phyloP scores from a whole-genome alignment of 2,797 vertebrate genomes.

The Euthynnus affinis region DNA sequence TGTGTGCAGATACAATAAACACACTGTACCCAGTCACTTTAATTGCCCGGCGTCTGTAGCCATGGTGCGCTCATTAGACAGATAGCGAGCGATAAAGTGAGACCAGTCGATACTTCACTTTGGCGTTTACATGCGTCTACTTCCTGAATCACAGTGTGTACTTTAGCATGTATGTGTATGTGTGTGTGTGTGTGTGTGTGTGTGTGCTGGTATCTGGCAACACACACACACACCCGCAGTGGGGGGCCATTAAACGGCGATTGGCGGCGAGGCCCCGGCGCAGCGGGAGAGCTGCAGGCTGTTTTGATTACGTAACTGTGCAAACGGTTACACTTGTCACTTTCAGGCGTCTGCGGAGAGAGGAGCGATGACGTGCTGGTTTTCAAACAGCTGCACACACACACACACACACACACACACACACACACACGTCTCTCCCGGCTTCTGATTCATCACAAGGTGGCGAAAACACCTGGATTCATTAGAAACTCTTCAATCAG shows the following conservation, averaged over 20 bases:
- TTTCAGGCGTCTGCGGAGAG: background rate
- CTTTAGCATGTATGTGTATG: background rate
- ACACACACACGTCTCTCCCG: too few relatives aligned
- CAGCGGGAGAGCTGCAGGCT: background rate
- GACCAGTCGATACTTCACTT: too few relatives aligned
- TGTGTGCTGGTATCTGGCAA: background rate
- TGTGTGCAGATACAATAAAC: too few relatives aligned
- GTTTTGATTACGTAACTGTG: conserved; percentile 14
- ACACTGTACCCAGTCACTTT: conserved; percentile 1
- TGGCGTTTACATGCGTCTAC: background rate
- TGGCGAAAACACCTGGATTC: too few relatives aligned
- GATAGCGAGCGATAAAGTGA: background rate
- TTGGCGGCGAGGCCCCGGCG: too few relatives aligned
- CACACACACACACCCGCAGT: background rate
- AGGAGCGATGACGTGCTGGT: too few relatives aligned
- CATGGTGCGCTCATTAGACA: conserved; percentile 21
- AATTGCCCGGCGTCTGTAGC: conserved; percentile 16
- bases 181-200: conserved; percentile 8
- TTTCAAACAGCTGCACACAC: too few relatives aligned
- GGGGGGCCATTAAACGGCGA: background rate
- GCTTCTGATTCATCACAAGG: background rate
- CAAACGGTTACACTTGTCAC: background rate
- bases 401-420: too few relatives aligned
- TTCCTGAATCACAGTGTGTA: conserved; percentile 6
- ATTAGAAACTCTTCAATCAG: too few relatives aligned